These are phyloP conservation scores for Clarias macrocephalus DNA, from an alignment of 2,113 vertebrate genomes.

Conservation along the genomic window DNA sequence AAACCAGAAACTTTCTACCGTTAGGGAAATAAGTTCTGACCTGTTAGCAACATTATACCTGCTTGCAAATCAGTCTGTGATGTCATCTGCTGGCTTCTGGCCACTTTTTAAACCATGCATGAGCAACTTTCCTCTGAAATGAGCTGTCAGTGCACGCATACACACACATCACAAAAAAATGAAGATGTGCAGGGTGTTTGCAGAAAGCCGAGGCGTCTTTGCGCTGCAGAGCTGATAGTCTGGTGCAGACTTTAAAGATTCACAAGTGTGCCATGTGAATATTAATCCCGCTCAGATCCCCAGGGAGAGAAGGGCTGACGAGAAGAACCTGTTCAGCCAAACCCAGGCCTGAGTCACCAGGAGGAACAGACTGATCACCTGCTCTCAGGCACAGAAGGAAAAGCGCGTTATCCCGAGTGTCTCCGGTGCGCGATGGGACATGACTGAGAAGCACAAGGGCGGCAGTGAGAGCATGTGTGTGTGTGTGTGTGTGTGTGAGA, in stretches of 20 bases:
- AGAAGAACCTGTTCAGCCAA: slow-evolving; percentile 58
- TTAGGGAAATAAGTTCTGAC: not conserved
- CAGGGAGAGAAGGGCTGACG: slow-evolving; percentile 34
- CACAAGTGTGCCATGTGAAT: not conserved
- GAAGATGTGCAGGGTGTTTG: not conserved
- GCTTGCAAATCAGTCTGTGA: not conserved
- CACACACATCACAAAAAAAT: not conserved
- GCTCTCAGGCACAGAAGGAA: slow-evolving; percentile 6
- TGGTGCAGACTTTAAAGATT: not conserved
- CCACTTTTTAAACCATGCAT: not conserved
- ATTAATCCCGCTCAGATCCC: slow-evolving; percentile 25
- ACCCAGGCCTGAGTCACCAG: slow-evolving; percentile 51
- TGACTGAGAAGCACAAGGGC: not conserved
- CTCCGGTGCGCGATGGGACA: slow-evolving; percentile 4
- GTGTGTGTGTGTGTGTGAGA: not conserved
- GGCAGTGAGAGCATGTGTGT: not conserved
- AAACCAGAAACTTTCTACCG: not conserved
- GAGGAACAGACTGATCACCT: slow-evolving; percentile 36
- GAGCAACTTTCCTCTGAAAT: not conserved
- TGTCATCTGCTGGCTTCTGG: not conserved
- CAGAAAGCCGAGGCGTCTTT: not conserved
- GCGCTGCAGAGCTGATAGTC: not conserved
- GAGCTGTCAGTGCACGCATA: not conserved
- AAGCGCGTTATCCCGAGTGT: slow-evolving; percentile 3
- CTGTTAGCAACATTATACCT: too few relatives aligned